Evolutionary conservation across 2,113 vertebrate genomes (phyloP), one percentile per base, ranked within the genome.

Genomic region (Pogonocichla stellata): DNA sequence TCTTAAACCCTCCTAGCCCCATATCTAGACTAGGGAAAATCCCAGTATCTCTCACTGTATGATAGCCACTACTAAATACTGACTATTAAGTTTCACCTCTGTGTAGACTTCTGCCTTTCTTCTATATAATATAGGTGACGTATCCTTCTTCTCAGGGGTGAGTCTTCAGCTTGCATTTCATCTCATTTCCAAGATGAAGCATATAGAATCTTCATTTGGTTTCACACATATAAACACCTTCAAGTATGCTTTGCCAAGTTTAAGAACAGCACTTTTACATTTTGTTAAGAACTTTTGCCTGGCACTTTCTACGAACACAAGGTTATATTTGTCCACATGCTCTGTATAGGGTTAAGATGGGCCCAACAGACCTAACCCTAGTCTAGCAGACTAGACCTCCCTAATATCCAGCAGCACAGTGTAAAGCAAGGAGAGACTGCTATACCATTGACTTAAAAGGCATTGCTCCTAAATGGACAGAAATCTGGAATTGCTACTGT

Each of bases 261-360:
- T 80, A 69, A 80, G 53, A 91, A 31, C 20, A 90, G 5, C 19
- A 31, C 7, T 51, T 85, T 18, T n/a, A 57, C 4, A 29, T 88
- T 72, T 83, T 54, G 12, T 45, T 92, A 66, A 61, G 56, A 78
- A 62, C 70, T 73, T 74, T 33, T 80, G 25, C 18, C 50, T 73
- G 42, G 17, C 15, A 16, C 14, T 83, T 81, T 82, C 36, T 48
- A 13, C 10, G 51, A 67, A 60, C 12, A 19, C 16, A 53, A 40
- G 34, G 12, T 3, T 90, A 7, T 40, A 48, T 85, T 72, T 85
- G 33, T 65, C n/a, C 67, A 73, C 18, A 15, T 31, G 13, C 28
- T 86, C 19, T 57, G 6, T 31, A 3, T 0, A 43, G n/a, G 17
- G 9, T 11, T 1, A 1, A 45, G 31, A 10, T 60, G 36, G 45